A percentile compares a stretch with the other conserved stretches of the same genome.
phyloP scores from a whole-genome alignment of 2,113 vertebrate species.

The Lepidothrix coronata region DNA sequence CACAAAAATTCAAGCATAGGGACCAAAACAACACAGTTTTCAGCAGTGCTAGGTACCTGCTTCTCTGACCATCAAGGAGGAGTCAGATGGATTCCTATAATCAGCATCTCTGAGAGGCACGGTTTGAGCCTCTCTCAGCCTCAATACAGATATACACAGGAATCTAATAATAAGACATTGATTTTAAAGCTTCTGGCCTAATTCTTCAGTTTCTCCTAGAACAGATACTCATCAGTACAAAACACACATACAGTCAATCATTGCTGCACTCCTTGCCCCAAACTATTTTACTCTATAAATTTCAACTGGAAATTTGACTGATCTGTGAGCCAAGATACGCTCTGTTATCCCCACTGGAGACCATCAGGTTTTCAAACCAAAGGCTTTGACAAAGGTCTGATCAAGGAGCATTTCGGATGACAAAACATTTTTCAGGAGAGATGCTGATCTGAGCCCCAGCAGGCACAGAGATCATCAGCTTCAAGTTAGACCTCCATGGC shows the following conservation, averaged over 20 bases:
- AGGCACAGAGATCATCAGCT: not conserved
- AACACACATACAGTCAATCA: not conserved
- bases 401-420: not conserved
- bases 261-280: not conserved
- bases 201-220: not conserved
- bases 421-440: not conserved
- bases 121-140: not conserved
- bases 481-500: not conserved
- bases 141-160: not conserved
- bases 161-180: not conserved
- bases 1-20: not conserved
- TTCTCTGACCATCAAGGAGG: not conserved
- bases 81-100: fast-evolving
- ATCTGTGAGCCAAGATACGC: fast-evolving
- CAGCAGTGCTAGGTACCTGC: not conserved
- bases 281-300: not conserved
- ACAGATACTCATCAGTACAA: not conserved
- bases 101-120: not conserved
- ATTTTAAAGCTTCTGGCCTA: not conserved
- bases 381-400: not conserved
- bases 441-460: not conserved
- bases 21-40: not conserved
- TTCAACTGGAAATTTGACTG: not conserved
- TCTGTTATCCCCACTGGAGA: not conserved
- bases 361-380: not conserved